Percentiles rank a stretch among this genome's conserved stretches.
phyloP scores from a whole-genome alignment of 2,113 vertebrate genomes.

The Alligator mississippiensis region DNA sequence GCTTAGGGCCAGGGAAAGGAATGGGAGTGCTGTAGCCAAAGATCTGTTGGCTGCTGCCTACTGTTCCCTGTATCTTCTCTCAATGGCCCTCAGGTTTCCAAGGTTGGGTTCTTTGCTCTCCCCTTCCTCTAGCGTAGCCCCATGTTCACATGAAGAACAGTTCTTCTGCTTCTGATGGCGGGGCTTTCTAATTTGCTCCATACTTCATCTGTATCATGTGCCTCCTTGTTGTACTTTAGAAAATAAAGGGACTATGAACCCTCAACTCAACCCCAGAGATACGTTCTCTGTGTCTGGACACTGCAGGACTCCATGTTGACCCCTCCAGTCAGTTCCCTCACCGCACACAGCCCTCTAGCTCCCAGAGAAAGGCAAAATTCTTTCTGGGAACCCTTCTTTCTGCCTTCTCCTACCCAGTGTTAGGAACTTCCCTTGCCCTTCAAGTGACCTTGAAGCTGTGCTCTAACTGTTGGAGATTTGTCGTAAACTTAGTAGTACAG shows the following conservation, averaged over 20 bases:
- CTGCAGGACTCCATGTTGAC: background rate
- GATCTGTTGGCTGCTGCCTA: background rate
- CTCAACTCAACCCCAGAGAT: background rate
- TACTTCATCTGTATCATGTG: background rate
- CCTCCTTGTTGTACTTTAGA: conserved; percentile 32
- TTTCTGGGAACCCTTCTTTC: background rate
- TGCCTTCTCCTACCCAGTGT: background rate
- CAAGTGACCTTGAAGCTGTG: background rate
- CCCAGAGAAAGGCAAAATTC: background rate
- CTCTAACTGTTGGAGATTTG: background rate
- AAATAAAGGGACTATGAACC: conserved; percentile 42
- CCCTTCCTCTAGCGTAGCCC: background rate
- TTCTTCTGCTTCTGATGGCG: conserved; percentile 28
- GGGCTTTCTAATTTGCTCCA: background rate
- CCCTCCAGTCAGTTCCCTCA: background rate
- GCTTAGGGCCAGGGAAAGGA: background rate
- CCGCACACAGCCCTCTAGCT: no score
- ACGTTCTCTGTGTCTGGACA: fast-evolving
- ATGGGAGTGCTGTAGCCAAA: background rate
- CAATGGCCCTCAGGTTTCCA: background rate
- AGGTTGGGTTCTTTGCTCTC: background rate
- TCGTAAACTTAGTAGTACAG: background rate
- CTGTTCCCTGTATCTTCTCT: background rate
- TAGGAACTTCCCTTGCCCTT: background rate
- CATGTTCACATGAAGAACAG: conserved; percentile 51